Conservation (phyloP, 1,140 invertebrate species). For the Gryllus bimaculatus region DNA sequence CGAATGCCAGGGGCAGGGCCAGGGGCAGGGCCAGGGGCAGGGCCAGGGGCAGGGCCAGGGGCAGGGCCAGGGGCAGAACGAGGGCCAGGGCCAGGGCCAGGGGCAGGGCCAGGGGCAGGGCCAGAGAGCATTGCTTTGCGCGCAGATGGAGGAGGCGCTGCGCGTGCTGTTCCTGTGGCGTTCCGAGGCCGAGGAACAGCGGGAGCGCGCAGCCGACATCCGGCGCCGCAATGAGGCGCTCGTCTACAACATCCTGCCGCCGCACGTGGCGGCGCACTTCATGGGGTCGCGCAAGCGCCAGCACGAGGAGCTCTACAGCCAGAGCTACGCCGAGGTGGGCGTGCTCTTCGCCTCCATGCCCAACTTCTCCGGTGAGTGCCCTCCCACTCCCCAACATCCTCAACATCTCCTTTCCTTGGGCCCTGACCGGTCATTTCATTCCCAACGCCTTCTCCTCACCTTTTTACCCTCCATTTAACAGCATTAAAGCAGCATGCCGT, state of each 20-base stretch:
- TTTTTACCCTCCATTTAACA: too few relatives aligned
- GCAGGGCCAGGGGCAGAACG: too few relatives aligned
- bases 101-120: too few relatives aligned
- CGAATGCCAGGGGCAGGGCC: too few relatives aligned
- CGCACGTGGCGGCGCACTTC: slow-evolving; percentile 84
- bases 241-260: slow-evolving; percentile 77
- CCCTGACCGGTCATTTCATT: too few relatives aligned
- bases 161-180: slow-evolving; percentile 67
- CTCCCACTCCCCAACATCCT: slow-evolving; percentile 2
- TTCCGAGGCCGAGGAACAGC: slow-evolving; percentile 64
- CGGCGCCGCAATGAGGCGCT: slow-evolving; percentile 79
- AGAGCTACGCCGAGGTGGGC: slow-evolving; percentile 85
- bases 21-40: too few relatives aligned
- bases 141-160: slow-evolving; percentile 65
- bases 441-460: too few relatives aligned
- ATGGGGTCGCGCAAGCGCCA: slow-evolving; percentile 67
- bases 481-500: too few relatives aligned
- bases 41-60: too few relatives aligned
- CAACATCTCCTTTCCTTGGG: too few relatives aligned
- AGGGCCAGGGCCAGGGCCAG: too few relatives aligned
- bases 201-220: slow-evolving; percentile 76
- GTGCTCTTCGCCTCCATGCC: slow-evolving; percentile 93
- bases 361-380: slow-evolving; percentile 78
- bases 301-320: slow-evolving; percentile 84
- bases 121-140: too few relatives aligned